Conservation (phyloP, 2,797 vertebrate species). For the Sebastes steindachneri region DNA sequence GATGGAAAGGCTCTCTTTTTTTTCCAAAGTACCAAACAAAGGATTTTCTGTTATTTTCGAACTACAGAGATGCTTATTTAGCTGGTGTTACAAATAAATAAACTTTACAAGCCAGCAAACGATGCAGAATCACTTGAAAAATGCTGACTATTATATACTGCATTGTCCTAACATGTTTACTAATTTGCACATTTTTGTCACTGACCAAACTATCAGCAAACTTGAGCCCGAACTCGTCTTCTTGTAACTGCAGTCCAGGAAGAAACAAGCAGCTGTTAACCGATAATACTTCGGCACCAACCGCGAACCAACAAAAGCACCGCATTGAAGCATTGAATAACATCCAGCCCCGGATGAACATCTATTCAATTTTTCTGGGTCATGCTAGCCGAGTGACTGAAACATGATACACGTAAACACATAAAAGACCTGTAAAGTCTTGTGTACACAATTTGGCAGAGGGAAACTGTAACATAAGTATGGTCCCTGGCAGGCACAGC, state of each 20-base stretch:
- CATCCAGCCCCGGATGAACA: slow-evolving; percentile 1
- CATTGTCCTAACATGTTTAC: not conserved
- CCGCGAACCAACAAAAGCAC: not conserved
- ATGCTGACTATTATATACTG: not conserved
- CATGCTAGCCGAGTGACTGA: not conserved
- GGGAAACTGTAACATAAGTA: slow-evolving; percentile 43
- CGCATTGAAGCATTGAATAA: slow-evolving; percentile 10
- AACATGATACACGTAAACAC: slow-evolving; percentile 44
- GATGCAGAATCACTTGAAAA: not conserved
- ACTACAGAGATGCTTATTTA: not conserved
- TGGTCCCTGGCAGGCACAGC: slow-evolving; percentile 7
- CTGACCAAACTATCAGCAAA: not conserved
- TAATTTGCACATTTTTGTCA: not conserved
- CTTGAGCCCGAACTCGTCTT: not conserved
- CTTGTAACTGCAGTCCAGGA: not conserved
- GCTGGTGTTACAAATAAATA: not conserved
- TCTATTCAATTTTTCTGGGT: slow-evolving; percentile 19
- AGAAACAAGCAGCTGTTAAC: not conserved
- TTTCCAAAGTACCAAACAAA: not conserved
- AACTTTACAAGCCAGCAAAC: not conserved
- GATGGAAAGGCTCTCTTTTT: not conserved
- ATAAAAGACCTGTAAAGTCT: slow-evolving; percentile 31
- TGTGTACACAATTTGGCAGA: slow-evolving; percentile 14
- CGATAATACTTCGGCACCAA: not conserved
- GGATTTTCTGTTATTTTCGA: not conserved